These are phyloP conservation scores for Hyphantria cunea DNA, from an alignment of 1,140 invertebrate species.

Conservation along the genomic window DNA sequence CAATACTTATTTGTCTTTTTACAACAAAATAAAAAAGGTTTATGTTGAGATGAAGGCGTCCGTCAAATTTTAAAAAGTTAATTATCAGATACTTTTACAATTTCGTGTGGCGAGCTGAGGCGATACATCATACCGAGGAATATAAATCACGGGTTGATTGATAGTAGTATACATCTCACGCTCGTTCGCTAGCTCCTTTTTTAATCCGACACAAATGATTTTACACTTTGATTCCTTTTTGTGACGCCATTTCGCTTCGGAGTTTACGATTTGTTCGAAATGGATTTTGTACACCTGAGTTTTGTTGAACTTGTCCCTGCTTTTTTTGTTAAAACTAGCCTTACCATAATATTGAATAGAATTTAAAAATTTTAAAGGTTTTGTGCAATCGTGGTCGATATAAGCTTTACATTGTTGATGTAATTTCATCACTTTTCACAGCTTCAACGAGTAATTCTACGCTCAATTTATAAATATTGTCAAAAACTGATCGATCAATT, in stretches of 20 bases:
- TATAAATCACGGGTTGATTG: conserved; percentile 77
- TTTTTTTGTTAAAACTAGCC: conserved; percentile 23
- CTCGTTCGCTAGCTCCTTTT: conserved; percentile 73
- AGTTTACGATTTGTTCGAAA: conserved; percentile 47
- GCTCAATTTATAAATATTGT: conserved; percentile 14
- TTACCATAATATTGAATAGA: conserved; percentile 24
- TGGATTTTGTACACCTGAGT: conserved; percentile 34
- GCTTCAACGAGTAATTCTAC: conserved; percentile 15
- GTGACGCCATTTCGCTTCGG: conserved; percentile 59
- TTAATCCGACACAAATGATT: conserved; percentile 77
- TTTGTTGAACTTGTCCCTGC: conserved; percentile 16
- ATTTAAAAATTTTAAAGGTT: conserved; percentile 22
- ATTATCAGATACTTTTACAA: conserved; percentile 73
- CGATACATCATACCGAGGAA: conserved; percentile 70
- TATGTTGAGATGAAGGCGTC: conserved; percentile 61
- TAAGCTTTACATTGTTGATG: conserved; percentile 13
- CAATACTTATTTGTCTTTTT: conserved; percentile 21
- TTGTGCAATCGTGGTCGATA: conserved; percentile 11
- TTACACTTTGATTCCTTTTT: conserved; percentile 74
- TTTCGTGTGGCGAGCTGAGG: conserved; percentile 44
- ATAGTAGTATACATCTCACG: conserved; percentile 74
- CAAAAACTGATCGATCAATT: not conserved
- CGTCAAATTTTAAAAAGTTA: conserved; percentile 80
- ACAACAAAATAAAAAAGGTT: conserved; percentile 23
- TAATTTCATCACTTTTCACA: conserved; percentile 21